These are phyloP conservation scores for Bimastos eiseni DNA, from an alignment of 2,888 invertebrate genomes.

Conservation along the genomic window DNA sequence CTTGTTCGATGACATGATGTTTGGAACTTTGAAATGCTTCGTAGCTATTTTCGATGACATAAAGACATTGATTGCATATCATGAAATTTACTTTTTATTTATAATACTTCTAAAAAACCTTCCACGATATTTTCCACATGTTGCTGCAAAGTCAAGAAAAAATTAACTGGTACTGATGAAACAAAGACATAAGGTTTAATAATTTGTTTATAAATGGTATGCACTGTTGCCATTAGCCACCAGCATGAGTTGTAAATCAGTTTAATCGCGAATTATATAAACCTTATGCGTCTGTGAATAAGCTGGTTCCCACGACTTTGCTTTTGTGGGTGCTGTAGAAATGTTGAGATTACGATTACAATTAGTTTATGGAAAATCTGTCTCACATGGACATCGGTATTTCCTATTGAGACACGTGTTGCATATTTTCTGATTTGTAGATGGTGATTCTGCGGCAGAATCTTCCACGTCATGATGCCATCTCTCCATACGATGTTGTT, in stretches of 20 bases:
- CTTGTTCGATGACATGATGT: not conserved
- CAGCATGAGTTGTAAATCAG: not conserved
- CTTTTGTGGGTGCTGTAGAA: too few species aligned
- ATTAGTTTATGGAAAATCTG: not conserved
- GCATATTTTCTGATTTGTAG: not conserved
- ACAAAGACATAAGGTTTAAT: not conserved
- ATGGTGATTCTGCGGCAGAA: conserved; percentile 17
- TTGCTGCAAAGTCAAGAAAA: not conserved
- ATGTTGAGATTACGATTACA: too few species aligned
- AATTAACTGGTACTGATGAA: not conserved
- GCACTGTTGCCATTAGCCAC: not conserved
- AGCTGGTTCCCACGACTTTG: too few species aligned
- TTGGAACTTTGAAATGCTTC: not conserved
- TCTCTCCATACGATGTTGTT: conserved; percentile 77
- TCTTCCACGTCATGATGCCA: not conserved
- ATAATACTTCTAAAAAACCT: not conserved
- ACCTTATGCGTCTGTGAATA: too few species aligned
- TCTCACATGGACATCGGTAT: not conserved
- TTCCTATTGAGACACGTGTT: not conserved
- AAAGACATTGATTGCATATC: not conserved
- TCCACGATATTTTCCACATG: not conserved
- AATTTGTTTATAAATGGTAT: not conserved
- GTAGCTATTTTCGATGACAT: not conserved
- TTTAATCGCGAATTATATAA: not conserved
- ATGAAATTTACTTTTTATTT: conserved; percentile 13